Evolutionary conservation across 2,797 vertebrate genomes (phyloP), one percentile per base, ranked within the genome.

Genomic region (Neosilurus mollespiculum): DNA sequence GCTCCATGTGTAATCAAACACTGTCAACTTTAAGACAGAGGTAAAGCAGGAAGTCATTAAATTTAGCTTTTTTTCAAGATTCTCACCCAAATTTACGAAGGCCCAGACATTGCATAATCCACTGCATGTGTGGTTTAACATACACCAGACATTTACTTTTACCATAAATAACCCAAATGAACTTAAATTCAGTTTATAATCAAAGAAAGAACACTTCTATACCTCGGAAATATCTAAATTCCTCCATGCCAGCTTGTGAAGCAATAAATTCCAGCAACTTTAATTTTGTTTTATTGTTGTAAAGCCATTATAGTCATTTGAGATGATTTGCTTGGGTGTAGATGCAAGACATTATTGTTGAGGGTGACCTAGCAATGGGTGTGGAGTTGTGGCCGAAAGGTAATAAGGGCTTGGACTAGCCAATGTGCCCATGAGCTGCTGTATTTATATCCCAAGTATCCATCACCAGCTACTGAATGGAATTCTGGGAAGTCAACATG

Each of bases 371-470:
- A 71, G 67, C 79, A 78, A 82, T 83, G 84, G 86, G 84, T 85
- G 88, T 88, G 86, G 87, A 87, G 76, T 82, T 87, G 88, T 82
- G 86, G 89, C 56, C 84, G 72, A 81, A 82, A 69, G 71, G 78
- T 87, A 88, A 90, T 87, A 84, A 89, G 69, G 54, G 86, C 85
- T 82, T 87, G 83, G 88, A 81, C 84, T 34, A 80, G 82, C 86
- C 83, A 85, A 84, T 77, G 81, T 80, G 81, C 81, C 81, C 76
- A 87, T 82, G 80, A 84, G 79, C 83, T 56, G 84, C 76, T 81
- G 82, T 89, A 89, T 90, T 89, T 89, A 87, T 89, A 90, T 84
- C 75, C 61, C n/a, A 77, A 84, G 72, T 59, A 76, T 77, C 70
- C 87, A 84, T 87, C 81, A 83, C 37, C 77, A 77, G 71, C 78